phyloP scores from a whole-genome alignment of 2,113 vertebrate genomes.

The Hippolais icterina region DNA sequence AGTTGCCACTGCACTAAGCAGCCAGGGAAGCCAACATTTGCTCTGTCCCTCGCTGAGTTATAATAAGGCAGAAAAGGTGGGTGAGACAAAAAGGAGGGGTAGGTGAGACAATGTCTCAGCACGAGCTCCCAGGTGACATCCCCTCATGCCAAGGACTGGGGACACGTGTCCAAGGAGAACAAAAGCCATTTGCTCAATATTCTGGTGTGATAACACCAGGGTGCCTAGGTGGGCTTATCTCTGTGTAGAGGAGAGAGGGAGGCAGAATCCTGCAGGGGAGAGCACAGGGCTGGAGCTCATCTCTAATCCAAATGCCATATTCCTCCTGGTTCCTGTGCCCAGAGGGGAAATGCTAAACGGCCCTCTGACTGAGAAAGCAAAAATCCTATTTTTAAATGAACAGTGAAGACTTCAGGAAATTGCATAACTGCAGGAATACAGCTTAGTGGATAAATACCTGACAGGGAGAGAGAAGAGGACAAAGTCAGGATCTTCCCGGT shows the following conservation, averaged over 20 bases:
- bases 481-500: neutral
- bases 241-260: neutral
- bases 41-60: neutral
- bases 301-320: neutral
- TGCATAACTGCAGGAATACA: neutral
- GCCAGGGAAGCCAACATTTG: slow-evolving; percentile 3
- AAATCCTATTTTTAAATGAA: neutral
- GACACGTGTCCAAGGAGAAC: neutral
- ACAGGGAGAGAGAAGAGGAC: neutral
- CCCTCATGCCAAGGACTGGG: neutral
- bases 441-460: neutral
- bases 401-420: neutral
- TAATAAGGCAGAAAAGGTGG: neutral
- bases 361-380: neutral
- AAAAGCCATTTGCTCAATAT: neutral
- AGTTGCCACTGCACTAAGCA: slow-evolving; percentile 22
- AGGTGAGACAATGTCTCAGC: neutral
- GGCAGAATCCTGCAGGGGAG: neutral
- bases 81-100: neutral
- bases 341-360: neutral
- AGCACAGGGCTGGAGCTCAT: neutral
- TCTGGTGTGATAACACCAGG: neutral
- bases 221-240: neutral
- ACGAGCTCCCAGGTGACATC: neutral
- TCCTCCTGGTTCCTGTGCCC: neutral